phyloP scores from a whole-genome alignment of 1,140 invertebrate species.

The Drosophila mauritiana region DNA sequence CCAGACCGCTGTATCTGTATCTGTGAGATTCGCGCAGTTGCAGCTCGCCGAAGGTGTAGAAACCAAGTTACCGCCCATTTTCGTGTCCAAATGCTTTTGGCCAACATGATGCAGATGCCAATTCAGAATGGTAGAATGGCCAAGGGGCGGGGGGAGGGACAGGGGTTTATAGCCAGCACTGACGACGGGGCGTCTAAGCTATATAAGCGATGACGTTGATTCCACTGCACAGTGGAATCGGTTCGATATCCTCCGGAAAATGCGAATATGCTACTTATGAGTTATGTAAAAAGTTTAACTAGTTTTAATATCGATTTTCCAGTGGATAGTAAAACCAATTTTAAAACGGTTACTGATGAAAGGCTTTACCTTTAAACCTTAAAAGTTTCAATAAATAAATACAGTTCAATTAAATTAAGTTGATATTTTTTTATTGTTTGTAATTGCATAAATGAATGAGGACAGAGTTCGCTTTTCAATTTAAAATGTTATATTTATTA shows the following conservation, averaged over 20 bases:
- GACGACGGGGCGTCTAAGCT: constrained; percentile 77
- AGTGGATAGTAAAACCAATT: too few species aligned
- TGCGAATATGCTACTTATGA: not conserved
- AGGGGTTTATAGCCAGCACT: constrained; percentile 28
- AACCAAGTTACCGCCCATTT: constrained; percentile 79
- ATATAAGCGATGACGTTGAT: constrained; percentile 75
- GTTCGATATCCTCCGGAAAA: not conserved
- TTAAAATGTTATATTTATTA: not conserved
- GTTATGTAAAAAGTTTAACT: not conserved
- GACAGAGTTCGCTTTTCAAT: too few species aligned
- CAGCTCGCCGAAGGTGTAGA: constrained; percentile 73
- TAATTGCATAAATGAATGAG: too few species aligned
- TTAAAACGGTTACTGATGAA: too few species aligned
- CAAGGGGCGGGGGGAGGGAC: not conserved
- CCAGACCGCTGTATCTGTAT: constrained; percentile 2
- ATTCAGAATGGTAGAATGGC: constrained; percentile 35
- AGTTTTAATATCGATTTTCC: too few species aligned
- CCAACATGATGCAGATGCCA: constrained; percentile 79
- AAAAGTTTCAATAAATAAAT: too few species aligned
- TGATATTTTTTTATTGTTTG: too few species aligned
- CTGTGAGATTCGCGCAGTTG: constrained; percentile 45
- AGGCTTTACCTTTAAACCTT: too few species aligned
- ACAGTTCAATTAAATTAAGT: too few species aligned
- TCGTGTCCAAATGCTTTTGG: constrained; percentile 59
- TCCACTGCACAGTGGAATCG: constrained; percentile 40